phyloP scores from a whole-genome alignment of 2,113 vertebrate genomes.

The Phylloscopus whistleri region DNA sequence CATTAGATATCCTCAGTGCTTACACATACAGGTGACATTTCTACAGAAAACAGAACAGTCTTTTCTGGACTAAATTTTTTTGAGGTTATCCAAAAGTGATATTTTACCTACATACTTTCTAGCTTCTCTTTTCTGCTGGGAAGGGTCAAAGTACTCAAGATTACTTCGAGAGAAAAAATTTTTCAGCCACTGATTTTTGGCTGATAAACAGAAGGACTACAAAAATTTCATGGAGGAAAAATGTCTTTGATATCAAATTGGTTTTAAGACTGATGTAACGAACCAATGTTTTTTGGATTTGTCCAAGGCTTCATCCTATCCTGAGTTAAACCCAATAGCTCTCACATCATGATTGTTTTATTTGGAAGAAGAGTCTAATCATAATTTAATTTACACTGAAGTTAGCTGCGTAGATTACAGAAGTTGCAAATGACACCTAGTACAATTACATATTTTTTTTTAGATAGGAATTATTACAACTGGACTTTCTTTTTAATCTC shows the following conservation, averaged over 20 bases:
- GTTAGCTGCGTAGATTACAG: neutral
- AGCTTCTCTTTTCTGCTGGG: neutral
- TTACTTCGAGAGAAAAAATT: neutral
- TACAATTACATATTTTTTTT: neutral
- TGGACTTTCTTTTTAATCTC: neutral
- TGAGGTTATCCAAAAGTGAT: neutral
- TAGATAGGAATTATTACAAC: neutral
- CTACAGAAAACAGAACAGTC: neutral
- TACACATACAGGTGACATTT: neutral
- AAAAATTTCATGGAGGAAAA: neutral
- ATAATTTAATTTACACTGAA: neutral
- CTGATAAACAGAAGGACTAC: neutral
- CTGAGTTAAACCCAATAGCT: neutral
- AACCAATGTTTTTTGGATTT: neutral
- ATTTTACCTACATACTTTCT: neutral
- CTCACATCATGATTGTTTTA: neutral
- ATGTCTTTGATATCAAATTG: neutral
- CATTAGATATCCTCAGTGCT: neutral
- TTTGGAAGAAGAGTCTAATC: neutral
- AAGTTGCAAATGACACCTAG: neutral
- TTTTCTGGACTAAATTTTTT: neutral
- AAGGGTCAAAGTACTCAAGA: neutral
- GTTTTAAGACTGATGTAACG: neutral
- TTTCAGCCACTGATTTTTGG: neutral
- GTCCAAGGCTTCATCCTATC: neutral